A percentile compares a stretch with the other conserved stretches of the same genome.
Conservation (phyloP, 2,797 vertebrate species). For the Buphagus erythrorhynchus region DNA sequence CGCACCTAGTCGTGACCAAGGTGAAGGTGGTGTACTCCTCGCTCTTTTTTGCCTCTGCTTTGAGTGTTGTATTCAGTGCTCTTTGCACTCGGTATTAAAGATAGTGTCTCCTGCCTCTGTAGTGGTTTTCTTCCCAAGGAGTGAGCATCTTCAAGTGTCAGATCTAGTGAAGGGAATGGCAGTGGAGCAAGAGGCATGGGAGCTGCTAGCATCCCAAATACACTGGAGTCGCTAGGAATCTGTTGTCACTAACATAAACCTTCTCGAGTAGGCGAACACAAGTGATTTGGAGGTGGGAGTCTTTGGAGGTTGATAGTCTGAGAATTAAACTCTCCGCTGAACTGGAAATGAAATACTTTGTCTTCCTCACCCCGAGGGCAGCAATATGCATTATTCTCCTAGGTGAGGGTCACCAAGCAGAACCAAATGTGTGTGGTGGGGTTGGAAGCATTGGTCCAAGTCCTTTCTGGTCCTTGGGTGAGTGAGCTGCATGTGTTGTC, state of each 20-base stretch:
- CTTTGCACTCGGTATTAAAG: rapidly evolving
- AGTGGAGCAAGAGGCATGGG: rapidly evolving
- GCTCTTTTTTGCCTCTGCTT: background rate
- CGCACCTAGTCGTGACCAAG: rapidly evolving
- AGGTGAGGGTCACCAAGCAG: background rate
- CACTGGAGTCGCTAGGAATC: rapidly evolving
- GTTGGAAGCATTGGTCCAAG: background rate
- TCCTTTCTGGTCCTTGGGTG: background rate
- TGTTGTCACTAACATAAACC: background rate
- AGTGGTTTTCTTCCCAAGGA: background rate
- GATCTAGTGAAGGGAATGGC: no score
- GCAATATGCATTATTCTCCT: rapidly evolving
- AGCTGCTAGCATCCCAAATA: background rate
- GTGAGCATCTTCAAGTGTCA: background rate
- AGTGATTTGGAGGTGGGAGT: background rate
- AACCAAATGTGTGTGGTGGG: background rate
- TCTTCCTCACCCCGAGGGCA: rapidly evolving
- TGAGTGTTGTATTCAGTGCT: rapidly evolving
- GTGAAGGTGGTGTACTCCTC: background rate
- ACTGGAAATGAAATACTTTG: background rate
- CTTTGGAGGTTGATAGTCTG: background rate
- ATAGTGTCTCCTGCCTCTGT: rapidly evolving
- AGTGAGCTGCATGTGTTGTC: rapidly evolving
- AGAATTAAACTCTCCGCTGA: background rate
- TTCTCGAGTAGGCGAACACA: rapidly evolving